These are phyloP conservation scores for Vimba vimba DNA, from an alignment of 2,113 vertebrate genomes.

Conservation along the genomic window DNA sequence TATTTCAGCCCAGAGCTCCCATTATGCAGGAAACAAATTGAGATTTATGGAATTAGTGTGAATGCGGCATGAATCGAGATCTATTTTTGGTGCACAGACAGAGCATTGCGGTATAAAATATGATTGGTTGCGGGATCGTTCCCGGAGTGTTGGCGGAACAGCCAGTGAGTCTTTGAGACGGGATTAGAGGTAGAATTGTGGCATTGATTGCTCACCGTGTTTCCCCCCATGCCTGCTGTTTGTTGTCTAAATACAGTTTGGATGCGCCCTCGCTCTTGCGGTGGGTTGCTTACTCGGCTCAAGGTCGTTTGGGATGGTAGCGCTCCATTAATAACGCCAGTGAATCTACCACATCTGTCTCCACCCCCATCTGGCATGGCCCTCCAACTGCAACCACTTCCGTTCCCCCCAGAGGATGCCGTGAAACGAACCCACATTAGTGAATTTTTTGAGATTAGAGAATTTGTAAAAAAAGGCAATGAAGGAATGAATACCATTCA, in stretches of 20 bases:
- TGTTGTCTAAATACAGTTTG: slow-evolving; percentile 74
- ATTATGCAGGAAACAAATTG: slow-evolving; percentile 75
- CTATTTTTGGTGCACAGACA: slow-evolving; percentile 43
- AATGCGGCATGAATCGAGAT: slow-evolving; percentile 39
- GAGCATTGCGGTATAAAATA: neutral
- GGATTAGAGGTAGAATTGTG: slow-evolving; percentile 61
- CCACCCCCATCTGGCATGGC: slow-evolving; percentile 72
- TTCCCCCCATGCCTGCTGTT: slow-evolving; percentile 65
- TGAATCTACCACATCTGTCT: slow-evolving; percentile 68
- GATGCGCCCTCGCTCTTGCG: slow-evolving; percentile 35
- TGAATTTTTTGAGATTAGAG: neutral
- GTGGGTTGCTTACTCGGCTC: slow-evolving; percentile 70
- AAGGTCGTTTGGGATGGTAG: slow-evolving; percentile 80
- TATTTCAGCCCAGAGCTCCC: slow-evolving; percentile 67
- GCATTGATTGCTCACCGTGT: slow-evolving; percentile 64
- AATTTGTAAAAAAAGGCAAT: slow-evolving; percentile 26
- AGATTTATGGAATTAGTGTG: slow-evolving; percentile 72
- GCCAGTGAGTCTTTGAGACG: slow-evolving; percentile 55
- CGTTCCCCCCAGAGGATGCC: slow-evolving; percentile 41
- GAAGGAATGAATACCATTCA: slow-evolving; percentile 21
- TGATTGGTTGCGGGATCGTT: slow-evolving; percentile 43
- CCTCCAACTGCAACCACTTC: slow-evolving; percentile 55
- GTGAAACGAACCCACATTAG: slow-evolving; percentile 32
- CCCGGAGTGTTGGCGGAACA: slow-evolving; percentile 2
- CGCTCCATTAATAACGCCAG: slow-evolving; percentile 77